phyloP scores from a whole-genome alignment of 23 tunicate species.

The Ciona savignyi region DNA sequence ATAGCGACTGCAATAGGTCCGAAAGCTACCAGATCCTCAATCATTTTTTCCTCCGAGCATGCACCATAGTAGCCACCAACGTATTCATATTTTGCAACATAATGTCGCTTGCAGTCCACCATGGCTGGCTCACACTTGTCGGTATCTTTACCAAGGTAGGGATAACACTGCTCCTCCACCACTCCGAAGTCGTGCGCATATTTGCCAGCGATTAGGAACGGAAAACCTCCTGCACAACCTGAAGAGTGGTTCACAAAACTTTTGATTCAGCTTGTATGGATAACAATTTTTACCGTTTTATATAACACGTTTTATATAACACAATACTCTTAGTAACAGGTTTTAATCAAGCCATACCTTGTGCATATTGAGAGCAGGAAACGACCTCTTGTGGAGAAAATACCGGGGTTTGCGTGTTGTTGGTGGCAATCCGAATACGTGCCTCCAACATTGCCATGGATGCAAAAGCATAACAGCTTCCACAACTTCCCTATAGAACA shows the following conservation, averaged over 20 bases:
- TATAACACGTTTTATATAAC: too few species aligned
- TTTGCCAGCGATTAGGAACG: conserved; percentile 86
- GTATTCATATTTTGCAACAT: conserved; percentile 77
- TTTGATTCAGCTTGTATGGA: too few species aligned
- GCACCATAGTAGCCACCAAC: conserved; percentile 97
- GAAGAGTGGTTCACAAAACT: conserved; percentile 4
- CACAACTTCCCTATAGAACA: conserved; percentile 53
- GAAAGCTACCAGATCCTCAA: conserved; percentile 45
- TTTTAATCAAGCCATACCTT: too few species aligned
- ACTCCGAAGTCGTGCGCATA: conserved; percentile 94
- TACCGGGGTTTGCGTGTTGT: conserved; percentile 84
- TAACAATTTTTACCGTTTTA: too few species aligned
- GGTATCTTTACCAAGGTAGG: conserved; percentile 68
- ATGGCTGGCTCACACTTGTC: conserved; percentile 30
- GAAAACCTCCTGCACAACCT: conserved; percentile 95
- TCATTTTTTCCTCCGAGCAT: conserved; percentile 71
- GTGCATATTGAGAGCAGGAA: conserved; percentile 79
- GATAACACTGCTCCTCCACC: conserved; percentile 77
- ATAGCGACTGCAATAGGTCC: conserved; percentile 87
- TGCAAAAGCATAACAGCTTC: conserved; percentile 92
- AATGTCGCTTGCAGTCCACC: conserved; percentile 58
- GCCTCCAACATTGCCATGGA: conserved; percentile 93
- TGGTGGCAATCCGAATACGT: conserved; percentile 60
- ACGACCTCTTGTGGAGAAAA: conserved; percentile 84
- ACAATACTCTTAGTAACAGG: too few species aligned